Evolutionary conservation across 2,888 invertebrate genomes (phyloP).

Genomic region (Dioctria linearis): DNA sequence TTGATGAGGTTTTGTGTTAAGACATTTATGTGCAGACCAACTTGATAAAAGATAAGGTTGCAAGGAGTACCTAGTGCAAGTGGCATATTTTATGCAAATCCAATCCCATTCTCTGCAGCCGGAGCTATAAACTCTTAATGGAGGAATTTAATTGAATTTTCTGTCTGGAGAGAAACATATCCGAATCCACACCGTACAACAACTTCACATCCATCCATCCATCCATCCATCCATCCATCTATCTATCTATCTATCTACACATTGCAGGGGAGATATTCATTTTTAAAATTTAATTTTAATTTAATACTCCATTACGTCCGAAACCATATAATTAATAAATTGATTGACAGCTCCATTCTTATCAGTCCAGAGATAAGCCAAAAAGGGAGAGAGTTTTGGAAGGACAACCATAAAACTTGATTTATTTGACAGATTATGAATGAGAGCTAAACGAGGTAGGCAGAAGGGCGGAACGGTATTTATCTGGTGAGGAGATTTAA

Average conservation of each 20-base stretch:
- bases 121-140: constrained; percentile 21
- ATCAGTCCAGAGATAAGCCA: constrained; percentile 34
- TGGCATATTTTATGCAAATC: constrained; percentile 37
- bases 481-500: too few species aligned
- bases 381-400: neutral
- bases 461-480: neutral
- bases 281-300: constrained; percentile 35
- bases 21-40: too few species aligned
- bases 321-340: constrained; percentile 33
- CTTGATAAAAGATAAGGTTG: too few species aligned
- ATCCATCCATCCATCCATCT: too few species aligned
- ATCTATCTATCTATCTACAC: too few species aligned
- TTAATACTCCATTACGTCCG: constrained; percentile 28
- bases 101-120: constrained; percentile 23
- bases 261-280: neutral
- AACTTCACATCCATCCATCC: too few species aligned
- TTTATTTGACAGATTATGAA: constrained; percentile 38
- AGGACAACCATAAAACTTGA: constrained; percentile 46
- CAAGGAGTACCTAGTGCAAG: neutral
- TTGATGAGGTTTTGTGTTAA: too few species aligned
- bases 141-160: constrained; percentile 32
- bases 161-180: constrained; percentile 11
- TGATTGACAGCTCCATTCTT: constrained; percentile 49
- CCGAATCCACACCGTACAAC: neutral
- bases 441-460: neutral